A percentile compares a stretch with the other conserved stretches of the same genome.
Evolutionary conservation across 2,888 invertebrate species (phyloP).

Genomic region (Hemithea aestivaria): DNA sequence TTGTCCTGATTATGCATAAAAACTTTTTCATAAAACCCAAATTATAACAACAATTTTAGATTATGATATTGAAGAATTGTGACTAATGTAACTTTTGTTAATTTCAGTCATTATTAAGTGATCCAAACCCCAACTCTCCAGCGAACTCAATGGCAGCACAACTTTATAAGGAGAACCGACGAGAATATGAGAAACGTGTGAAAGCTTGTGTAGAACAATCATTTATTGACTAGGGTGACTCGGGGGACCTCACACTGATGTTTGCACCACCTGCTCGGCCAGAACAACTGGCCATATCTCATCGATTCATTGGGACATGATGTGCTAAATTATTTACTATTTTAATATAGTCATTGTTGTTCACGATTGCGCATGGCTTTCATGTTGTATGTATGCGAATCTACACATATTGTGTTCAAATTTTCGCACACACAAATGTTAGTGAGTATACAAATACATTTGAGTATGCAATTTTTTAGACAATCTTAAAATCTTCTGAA

Average conservation of each 20-base stretch:
- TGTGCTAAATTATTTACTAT: slow-evolving; percentile 43
- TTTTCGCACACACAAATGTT: too few relatives aligned
- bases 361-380: too few relatives aligned
- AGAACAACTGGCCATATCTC: slow-evolving; percentile 48
- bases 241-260: slow-evolving; percentile 46
- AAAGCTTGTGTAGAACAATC: slow-evolving; percentile 99
- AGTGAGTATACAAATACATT: too few relatives aligned
- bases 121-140: slow-evolving; percentile 99
- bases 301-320: slow-evolving; percentile 67
- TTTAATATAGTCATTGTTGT: too few relatives aligned
- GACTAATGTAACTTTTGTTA: slow-evolving; percentile 31
- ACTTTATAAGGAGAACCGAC: slow-evolving; percentile 98
- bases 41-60: too few relatives aligned
- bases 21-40: too few relatives aligned
- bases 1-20: too few relatives aligned
- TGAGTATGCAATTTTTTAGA: too few relatives aligned
- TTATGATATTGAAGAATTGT: slow-evolving; percentile 40
- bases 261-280: slow-evolving; percentile 40
- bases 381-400: too few relatives aligned
- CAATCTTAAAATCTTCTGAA: too few relatives aligned
- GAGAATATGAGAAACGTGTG: slow-evolving; percentile 99
- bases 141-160: slow-evolving; percentile 99
- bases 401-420: too few relatives aligned
- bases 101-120: slow-evolving; percentile 98
- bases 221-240: slow-evolving; percentile 92